These are phyloP conservation scores for Apostichopus japonicus DNA, from an alignment of 35 echinoderm and acorn worm species.

Conservation along the genomic window DNA sequence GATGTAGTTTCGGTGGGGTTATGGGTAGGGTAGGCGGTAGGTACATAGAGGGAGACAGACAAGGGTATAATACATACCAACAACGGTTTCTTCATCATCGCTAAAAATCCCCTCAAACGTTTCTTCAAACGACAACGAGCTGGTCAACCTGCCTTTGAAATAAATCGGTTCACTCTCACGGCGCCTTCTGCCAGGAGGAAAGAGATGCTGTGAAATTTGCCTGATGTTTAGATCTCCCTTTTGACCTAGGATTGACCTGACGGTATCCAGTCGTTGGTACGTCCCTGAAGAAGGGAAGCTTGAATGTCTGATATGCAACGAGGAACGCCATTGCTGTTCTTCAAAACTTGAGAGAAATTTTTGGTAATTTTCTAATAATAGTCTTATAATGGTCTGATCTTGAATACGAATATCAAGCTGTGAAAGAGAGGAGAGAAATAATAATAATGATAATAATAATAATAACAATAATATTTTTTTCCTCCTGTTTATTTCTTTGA, in stretches of 20 bases:
- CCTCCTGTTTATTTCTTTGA: too few relatives aligned
- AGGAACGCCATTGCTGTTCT: background rate
- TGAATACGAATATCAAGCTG: background rate
- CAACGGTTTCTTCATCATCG: background rate
- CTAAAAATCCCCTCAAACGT: constrained; percentile 19
- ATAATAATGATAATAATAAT: too few relatives aligned
- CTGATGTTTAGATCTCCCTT: constrained; percentile 11
- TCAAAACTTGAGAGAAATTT: background rate
- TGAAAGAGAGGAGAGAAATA: background rate
- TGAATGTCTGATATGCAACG: background rate
- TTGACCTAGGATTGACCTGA: constrained; percentile 5
- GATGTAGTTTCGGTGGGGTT: too few relatives aligned
- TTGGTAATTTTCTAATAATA: background rate
- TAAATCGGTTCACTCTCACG: constrained; percentile 19
- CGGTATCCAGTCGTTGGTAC: background rate
- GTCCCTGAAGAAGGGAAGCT: background rate
- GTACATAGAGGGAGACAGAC: too few relatives aligned
- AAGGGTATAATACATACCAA: background rate
- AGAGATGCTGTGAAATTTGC: constrained; percentile 12
- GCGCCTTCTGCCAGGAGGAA: constrained; percentile 1
- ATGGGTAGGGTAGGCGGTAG: too few relatives aligned
- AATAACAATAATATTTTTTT: too few relatives aligned
- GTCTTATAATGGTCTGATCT: background rate
- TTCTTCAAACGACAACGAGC: background rate
- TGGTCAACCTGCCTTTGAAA: background rate